Evolutionary conservation across 2,888 invertebrate species (phyloP), one percentile per base, ranked within the genome.

Genomic region (Synergus umbraculus): DNA sequence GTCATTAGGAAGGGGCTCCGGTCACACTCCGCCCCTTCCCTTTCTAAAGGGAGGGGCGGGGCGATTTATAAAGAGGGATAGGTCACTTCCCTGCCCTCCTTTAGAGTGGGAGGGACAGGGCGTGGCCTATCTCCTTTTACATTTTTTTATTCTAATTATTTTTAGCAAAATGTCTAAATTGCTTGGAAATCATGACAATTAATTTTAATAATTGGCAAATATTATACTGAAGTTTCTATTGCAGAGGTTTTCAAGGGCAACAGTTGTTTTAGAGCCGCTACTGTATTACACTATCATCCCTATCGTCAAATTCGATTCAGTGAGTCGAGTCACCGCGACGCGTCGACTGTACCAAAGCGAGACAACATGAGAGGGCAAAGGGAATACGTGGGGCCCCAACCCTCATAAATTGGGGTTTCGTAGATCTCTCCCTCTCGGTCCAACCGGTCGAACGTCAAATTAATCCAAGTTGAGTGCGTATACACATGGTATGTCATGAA

Each of bases 321-420:
- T 37, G 37, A 37, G 5, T 65, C 41, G 65, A 41, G 65, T 65
- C 41, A 65, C 65, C 65, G 15, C 41, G 41, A 65, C 65, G 37
- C 65, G 37, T 37, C 37, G 13, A 15, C 65, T n/a, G 43, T 65
- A 29, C 76, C 15, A 58, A 54, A 44, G 76, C 13, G 49, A 78
- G 49, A 78, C 76, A 79, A 49, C 54, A 44, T 64, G 64, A 63
- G 73, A 73, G 73, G 49, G 22, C 37, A 65, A 46, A 69, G 67
- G 44, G 37, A 69, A 54, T 58, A 43, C 22, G 64, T 37, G 67
- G 82, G 81, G 79, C 80, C 83, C 77, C 82, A 86, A 86, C 89
- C 89, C 89, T 90, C 86, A 86, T 86, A 84, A 85, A 87, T 85
- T 87, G 84, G 89, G 89, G 88, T 90, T 90, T 90, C 88, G 86